phyloP scores from a whole-genome alignment of 2,113 vertebrate genomes.

The Neoarius graeffei region DNA sequence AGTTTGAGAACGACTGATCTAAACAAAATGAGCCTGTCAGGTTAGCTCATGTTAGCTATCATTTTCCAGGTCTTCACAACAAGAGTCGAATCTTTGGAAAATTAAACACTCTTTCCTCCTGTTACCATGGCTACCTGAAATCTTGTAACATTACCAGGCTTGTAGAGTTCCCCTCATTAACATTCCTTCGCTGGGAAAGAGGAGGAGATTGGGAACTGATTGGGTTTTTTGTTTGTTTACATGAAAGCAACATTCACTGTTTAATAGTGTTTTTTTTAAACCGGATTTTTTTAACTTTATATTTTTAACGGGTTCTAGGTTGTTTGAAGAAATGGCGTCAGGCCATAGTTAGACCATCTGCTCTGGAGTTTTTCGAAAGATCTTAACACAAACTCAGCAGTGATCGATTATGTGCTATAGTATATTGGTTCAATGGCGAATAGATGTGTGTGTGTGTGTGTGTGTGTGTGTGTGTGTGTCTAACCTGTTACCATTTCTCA shows the following conservation, averaged over 20 bases:
- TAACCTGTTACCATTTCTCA: background rate
- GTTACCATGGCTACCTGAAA: background rate
- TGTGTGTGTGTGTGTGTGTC: background rate
- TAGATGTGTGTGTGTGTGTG: background rate
- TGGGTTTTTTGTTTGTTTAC: background rate
- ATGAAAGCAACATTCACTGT: background rate
- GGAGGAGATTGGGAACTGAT: background rate
- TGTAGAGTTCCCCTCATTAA: background rate
- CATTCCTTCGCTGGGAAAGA: background rate
- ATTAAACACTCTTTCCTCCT: background rate
- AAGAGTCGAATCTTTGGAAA: background rate
- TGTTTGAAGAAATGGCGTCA: background rate
- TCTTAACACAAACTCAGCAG: background rate
- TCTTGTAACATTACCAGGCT: background rate
- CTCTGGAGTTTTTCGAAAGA: background rate
- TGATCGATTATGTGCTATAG: background rate
- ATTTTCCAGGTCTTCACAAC: background rate
- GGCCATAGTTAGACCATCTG: background rate
- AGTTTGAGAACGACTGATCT: background rate
- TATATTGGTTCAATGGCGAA: background rate
- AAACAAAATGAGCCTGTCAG: background rate
- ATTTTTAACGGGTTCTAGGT: too few relatives aligned
- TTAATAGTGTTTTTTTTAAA: background rate
- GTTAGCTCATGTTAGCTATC: background rate
- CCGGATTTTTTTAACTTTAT: background rate